phyloP scores from a whole-genome alignment of 2,797 vertebrate genomes.

The Silurus aristotelis region DNA sequence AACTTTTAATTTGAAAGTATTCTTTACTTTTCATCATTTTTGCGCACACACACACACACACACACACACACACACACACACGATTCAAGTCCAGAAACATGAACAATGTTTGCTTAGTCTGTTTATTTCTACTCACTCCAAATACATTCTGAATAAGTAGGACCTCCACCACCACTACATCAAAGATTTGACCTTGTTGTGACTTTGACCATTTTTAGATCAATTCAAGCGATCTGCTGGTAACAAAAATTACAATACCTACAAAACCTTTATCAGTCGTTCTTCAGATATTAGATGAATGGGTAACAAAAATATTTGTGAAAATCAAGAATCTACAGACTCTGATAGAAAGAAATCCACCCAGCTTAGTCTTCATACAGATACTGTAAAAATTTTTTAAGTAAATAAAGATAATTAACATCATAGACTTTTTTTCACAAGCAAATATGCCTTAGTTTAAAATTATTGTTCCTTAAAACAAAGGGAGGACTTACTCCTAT shows the following conservation, averaged over 20 bases:
- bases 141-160: neutral
- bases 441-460: neutral
- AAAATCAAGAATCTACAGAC: too few species aligned
- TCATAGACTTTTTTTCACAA: neutral
- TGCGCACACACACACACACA: too few species aligned
- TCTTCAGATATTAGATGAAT: neutral
- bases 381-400: neutral
- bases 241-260: neutral
- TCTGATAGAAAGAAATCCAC: neutral
- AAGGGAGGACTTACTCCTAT: neutral
- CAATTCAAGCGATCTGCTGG: neutral
- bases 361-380: neutral
- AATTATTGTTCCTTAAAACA: too few species aligned
- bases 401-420: neutral
- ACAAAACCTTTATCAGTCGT: neutral
- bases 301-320: neutral
- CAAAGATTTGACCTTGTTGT: neutral
- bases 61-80: too few species aligned
- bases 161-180: neutral
- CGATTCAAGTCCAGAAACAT: too few species aligned
- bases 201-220: neutral
- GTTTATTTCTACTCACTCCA: neutral
- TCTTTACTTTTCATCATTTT: too few species aligned
- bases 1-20: too few species aligned
- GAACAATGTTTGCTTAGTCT: neutral